phyloP scores from a whole-genome alignment of 2,888 invertebrate species.

The Liposcelis brunnea region DNA sequence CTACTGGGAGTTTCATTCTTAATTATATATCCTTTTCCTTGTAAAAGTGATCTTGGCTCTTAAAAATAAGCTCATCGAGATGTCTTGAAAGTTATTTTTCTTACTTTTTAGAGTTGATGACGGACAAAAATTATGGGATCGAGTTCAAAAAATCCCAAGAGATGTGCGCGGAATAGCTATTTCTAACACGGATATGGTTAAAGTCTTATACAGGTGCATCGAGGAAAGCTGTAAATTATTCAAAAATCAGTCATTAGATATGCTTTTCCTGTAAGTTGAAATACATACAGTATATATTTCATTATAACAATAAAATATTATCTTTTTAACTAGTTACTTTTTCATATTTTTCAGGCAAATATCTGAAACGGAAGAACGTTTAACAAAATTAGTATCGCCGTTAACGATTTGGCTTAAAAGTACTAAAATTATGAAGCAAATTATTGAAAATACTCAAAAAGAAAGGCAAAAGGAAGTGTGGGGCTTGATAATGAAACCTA shows the following conservation, averaged over 20 bases:
- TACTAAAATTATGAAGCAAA: constrained; percentile 7
- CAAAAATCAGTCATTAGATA: constrained; percentile 18
- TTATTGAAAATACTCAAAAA: constrained; percentile 7
- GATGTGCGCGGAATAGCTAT: constrained; percentile 28
- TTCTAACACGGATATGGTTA: constrained; percentile 35
- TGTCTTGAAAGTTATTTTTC: too few species aligned
- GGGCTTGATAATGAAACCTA: background rate
- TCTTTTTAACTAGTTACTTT: background rate
- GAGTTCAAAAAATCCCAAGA: constrained; percentile 29
- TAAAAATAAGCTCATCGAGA: too few species aligned
- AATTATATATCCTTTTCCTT: too few species aligned
- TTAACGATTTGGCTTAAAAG: constrained; percentile 4
- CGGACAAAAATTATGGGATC: constrained; percentile 29
- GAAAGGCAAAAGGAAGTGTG: constrained; percentile 5
- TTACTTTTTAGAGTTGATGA: constrained; percentile 24
- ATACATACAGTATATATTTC: background rate
- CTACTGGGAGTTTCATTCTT: too few species aligned
- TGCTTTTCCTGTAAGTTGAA: constrained; percentile 18
- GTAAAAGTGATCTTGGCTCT: too few species aligned
- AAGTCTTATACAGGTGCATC: constrained; percentile 36
- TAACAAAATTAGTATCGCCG: constrained; percentile 2
- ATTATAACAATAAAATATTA: background rate
- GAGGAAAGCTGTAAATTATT: constrained; percentile 34
- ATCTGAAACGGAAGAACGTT: constrained; percentile 3
- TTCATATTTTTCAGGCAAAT: background rate